Base-by-base conservation (phyloP, 2,888 invertebrate genomes). In the Phengaris arion region DNA sequence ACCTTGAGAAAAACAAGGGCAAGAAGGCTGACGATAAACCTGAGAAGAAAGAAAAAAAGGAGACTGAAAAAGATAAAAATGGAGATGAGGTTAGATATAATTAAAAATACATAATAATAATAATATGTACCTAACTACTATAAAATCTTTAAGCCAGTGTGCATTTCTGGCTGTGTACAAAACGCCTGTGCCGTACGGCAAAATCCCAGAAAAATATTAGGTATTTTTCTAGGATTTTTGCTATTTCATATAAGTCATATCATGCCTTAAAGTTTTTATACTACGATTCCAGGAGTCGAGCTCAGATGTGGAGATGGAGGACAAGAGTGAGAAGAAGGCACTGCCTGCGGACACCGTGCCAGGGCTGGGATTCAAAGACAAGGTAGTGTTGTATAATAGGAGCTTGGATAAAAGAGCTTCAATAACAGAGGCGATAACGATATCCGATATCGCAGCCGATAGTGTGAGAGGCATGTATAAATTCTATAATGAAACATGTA, bases 361-460 rank as follows among this genome's bases (percentile, higher is more conserved):
- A 6, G 96, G 96, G 0, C 93, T 97, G 48, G 96, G 97, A 45
- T 97, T 97, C 87, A 97, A 97, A 85, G 96, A 97, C 85, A 95
- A 95, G 77, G 81, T 80, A 52, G 46, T 57, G 6, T 59, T 74
- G 22, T 45, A 22, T 6, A 6, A 48, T 48, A 46, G 1, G 46
- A 6, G 46, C 46, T 46, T 46, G 8, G 2, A 48, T 35, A 35
- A 4, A 35, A 35, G 35, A 35, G 35, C 35, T 35, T 35, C 35
- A 3, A 35, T 35, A 3, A 35, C 4, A 35, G 35, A 35, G 35
- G 35, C 35, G 22, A 35, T 4, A 35, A 35, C 4, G 4, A 35
- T 35, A 35, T 35, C 35, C 35, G 35, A 35, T 35, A 35, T 35
- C 35, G 35, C 35, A 35, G 35, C 35, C 3, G 35, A 2, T 35